Evolutionary conservation across 2,113 vertebrate genomes (phyloP).

Genomic region (Jaculus jaculus): DNA sequence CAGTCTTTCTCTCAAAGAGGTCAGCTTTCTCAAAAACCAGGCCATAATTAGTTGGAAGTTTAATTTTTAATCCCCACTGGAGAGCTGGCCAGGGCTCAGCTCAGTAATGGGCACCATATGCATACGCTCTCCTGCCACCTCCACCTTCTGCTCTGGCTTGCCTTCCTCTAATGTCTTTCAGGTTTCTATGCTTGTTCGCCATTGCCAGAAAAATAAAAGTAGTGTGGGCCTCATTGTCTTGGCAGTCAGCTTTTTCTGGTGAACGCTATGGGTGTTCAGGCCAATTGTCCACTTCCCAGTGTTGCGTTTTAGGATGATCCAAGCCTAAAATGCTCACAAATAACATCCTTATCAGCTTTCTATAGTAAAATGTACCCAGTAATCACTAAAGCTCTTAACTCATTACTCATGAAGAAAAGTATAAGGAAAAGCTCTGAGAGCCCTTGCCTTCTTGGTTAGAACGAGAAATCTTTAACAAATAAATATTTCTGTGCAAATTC

Average conservation of each 20-base stretch:
- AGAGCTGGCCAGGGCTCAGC: neutral
- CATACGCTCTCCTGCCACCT: neutral
- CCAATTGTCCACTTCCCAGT: neutral
- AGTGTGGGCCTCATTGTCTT: neutral
- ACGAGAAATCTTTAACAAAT: conserved; percentile 48
- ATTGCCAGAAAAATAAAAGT: conserved; percentile 37
- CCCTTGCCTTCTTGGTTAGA: conserved; percentile 68
- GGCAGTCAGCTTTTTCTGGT: neutral
- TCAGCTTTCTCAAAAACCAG: neutral
- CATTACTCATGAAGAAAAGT: conserved; percentile 65
- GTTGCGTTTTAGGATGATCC: conserved; percentile 34
- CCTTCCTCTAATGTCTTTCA: neutral
- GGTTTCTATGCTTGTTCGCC: neutral
- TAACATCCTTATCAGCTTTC: conserved; percentile 46
- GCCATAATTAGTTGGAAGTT: neutral
- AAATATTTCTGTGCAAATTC: conserved; percentile 54
- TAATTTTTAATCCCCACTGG: neutral
- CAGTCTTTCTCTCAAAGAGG: neutral
- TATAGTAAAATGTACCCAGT: conserved; percentile 26
- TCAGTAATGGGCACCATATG: neutral
- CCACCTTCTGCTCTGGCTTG: neutral
- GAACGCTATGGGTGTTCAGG: neutral
- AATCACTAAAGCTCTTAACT: conserved; percentile 53
- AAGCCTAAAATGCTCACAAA: conserved; percentile 47
- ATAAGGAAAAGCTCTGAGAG: conserved; percentile 30